Conservation (phyloP, 64 coral and sea anemone species). For the Pocillopora verrucosa region DNA sequence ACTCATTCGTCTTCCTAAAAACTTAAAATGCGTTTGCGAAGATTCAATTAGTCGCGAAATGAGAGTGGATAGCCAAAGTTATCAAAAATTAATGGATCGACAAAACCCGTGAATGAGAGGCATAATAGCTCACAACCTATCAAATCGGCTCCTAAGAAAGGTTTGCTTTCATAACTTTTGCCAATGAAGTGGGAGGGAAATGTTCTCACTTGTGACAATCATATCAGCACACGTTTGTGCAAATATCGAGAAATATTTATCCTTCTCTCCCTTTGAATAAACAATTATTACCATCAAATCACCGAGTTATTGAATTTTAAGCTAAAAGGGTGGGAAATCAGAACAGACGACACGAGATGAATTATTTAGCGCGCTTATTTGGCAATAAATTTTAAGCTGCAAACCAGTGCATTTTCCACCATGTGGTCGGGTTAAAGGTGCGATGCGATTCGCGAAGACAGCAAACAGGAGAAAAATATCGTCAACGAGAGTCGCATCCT, state of each 20-base stretch:
- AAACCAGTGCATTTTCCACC: conserved; percentile 78
- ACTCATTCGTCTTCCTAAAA: conserved; percentile 78
- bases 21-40: conserved; percentile 67
- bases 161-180: conserved; percentile 56
- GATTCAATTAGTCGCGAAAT: conserved; percentile 89
- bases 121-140: conserved; percentile 76
- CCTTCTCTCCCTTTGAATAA: conserved; percentile 65
- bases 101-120: conserved; percentile 76
- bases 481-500: not conserved
- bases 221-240: conserved; percentile 70
- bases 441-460: conserved; percentile 11
- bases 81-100: conserved; percentile 95
- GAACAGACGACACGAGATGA: conserved; percentile 85
- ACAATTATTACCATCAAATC: conserved; percentile 80
- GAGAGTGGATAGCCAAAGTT: conserved; percentile 71
- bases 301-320: conserved; percentile 65
- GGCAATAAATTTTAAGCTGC: conserved; percentile 96
- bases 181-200: conserved; percentile 60
- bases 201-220: conserved; percentile 74
- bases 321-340: conserved; percentile 68
- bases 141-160: conserved; percentile 54
- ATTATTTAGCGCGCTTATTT: conserved; percentile 90
- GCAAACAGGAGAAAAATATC: conserved; percentile 19
- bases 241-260: conserved; percentile 91
- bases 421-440: conserved; percentile 53